Percentiles rank a stretch among this genome's conserved stretches.
Conservation (phyloP, 2,113 vertebrate species). For the Erinaceus europaeus region DNA sequence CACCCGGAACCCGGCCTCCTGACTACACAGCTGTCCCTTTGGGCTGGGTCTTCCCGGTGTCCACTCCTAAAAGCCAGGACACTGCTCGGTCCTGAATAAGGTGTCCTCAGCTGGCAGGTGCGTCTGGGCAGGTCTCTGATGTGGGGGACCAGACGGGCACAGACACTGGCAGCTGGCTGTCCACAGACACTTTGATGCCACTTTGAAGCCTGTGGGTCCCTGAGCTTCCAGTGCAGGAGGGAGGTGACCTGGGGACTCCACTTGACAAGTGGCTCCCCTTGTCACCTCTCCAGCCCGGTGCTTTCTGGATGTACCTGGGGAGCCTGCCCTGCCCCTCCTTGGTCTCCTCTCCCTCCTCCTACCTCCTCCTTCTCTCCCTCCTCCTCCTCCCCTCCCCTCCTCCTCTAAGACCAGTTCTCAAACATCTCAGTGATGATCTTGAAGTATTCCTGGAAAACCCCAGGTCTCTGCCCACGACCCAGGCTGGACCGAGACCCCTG, state of each 20-base stretch:
- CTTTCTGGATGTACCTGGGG: neutral
- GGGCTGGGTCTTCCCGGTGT: neutral
- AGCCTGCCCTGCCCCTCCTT: neutral
- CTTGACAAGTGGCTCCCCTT: too few relatives aligned
- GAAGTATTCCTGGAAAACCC: slow-evolving; percentile 95
- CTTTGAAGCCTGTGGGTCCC: too few relatives aligned
- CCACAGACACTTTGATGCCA: neutral
- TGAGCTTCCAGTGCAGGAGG: too few relatives aligned
- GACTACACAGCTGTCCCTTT: neutral
- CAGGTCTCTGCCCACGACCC: slow-evolving; percentile 84
- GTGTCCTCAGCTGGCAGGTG: too few relatives aligned
- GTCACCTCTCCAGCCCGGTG: neutral
- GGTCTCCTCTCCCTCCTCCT: neutral
- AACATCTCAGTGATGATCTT: slow-evolving; percentile 80
- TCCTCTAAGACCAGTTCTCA: slow-evolving; percentile 33
- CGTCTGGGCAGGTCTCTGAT: too few relatives aligned
- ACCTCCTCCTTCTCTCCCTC: neutral
- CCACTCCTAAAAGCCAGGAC: slow-evolving; percentile 25
- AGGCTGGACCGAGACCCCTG: neutral
- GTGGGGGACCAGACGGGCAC: too few relatives aligned
- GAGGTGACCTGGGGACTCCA: too few relatives aligned
- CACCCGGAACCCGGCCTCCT: too few relatives aligned
- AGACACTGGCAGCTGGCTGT: too few relatives aligned
- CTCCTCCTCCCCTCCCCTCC: neutral
- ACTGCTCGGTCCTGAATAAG: too few relatives aligned